Evolutionary conservation across 2,797 vertebrate genomes (phyloP).

Genomic region (Pogoniulus pusillus): DNA sequence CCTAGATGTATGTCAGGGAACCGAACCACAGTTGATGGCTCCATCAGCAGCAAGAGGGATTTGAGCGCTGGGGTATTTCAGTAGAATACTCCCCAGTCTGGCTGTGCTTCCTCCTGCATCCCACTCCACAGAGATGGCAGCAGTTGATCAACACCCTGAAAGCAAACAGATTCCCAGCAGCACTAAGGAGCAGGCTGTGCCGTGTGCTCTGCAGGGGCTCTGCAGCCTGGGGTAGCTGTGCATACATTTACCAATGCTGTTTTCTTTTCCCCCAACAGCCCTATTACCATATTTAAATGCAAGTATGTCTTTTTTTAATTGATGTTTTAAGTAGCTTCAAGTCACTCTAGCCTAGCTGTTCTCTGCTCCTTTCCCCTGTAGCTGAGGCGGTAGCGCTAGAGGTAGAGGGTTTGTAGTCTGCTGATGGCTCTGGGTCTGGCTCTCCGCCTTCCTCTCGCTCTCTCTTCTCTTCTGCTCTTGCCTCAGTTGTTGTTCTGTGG

Average conservation of each 20-base stretch:
- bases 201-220: not conserved
- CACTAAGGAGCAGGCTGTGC: not conserved
- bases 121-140: too few relatives aligned
- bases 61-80: accelerated
- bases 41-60: not conserved
- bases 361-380: slow-evolving; percentile 51
- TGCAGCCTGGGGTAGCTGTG: not conserved
- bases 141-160: not conserved
- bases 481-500: not conserved
- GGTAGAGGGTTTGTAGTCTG: slow-evolving; percentile 68
- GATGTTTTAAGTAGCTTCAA: slow-evolving; percentile 75
- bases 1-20: accelerated
- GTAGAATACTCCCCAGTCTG: accelerated
- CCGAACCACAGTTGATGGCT: accelerated
- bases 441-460: not conserved
- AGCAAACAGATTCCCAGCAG: not conserved
- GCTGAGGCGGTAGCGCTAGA: slow-evolving; percentile 66
- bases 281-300: slow-evolving; percentile 86
- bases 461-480: not conserved
- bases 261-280: slow-evolving; percentile 73
- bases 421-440: slow-evolving; percentile 10
- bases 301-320: slow-evolving; percentile 82
- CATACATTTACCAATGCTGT: slow-evolving; percentile 69
- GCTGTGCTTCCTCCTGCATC: not conserved
- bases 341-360: slow-evolving; percentile 66